Evolutionary conservation across 2,797 vertebrate genomes (phyloP).

Genomic region (Heteromormyrus szaboi): DNA sequence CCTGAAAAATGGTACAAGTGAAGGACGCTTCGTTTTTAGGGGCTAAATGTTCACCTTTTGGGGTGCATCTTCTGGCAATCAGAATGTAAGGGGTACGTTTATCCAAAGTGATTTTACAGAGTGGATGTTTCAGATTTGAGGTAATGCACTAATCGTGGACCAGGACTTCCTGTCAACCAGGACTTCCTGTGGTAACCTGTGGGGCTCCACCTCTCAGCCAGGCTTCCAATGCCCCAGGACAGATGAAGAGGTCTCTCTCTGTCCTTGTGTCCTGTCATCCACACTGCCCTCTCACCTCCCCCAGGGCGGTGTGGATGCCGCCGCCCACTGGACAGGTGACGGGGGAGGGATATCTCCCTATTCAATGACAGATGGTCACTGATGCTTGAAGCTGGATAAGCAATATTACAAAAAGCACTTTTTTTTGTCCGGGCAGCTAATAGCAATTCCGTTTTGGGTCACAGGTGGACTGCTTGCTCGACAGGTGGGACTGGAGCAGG

Average conservation of each 20-base stretch:
- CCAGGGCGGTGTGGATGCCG: neutral
- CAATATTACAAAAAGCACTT: neutral
- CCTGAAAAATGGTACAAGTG: neutral
- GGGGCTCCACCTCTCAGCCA: neutral
- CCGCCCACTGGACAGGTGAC: neutral
- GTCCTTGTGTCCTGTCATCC: neutral
- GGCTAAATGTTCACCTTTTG: neutral
- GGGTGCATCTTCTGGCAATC: neutral
- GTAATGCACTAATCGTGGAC: neutral
- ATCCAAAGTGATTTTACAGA: neutral
- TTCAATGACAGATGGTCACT: neutral
- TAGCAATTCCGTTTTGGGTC: constrained; percentile 2
- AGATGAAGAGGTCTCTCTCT: neutral
- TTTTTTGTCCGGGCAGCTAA: neutral
- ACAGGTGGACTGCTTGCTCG: neutral
- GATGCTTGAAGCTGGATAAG: neutral
- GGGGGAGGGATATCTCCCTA: neutral
- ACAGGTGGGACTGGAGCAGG: neutral
- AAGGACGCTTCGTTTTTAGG: neutral
- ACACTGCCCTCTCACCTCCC: neutral
- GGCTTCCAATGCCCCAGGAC: neutral
- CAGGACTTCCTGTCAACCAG: neutral
- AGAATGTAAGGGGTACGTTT: neutral
- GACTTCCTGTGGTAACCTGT: neutral
- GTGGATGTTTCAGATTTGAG: neutral